phyloP scores from a whole-genome alignment of 2,797 vertebrate genomes.

The Scolopax rusticola region DNA sequence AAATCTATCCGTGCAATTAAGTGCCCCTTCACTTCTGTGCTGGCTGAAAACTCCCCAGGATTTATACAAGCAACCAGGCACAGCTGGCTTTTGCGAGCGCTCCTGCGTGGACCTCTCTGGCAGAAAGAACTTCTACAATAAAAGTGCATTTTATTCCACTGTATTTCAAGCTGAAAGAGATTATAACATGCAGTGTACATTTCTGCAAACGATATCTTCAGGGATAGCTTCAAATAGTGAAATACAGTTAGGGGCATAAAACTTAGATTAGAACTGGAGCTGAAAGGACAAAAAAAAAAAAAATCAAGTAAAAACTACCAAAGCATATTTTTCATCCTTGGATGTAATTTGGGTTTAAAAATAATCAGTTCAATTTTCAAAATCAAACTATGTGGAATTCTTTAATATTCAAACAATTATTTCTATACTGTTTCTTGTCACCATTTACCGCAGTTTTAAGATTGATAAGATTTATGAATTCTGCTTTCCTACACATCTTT shows the following conservation, averaged over 20 bases:
- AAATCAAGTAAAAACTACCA: background rate
- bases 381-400: background rate
- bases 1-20: background rate
- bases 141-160: background rate
- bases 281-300: background rate
- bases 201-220: background rate
- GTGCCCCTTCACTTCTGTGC: background rate
- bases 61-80: background rate
- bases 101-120: background rate
- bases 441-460: constrained; percentile 2
- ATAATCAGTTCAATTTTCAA: background rate
- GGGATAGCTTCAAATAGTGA: background rate
- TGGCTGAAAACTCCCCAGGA: background rate
- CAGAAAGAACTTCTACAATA: background rate
- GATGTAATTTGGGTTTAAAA: background rate
- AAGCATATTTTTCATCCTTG: background rate
- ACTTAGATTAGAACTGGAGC: background rate
- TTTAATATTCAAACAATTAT: background rate
- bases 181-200: background rate
- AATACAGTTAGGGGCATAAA: background rate
- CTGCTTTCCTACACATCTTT: constrained; percentile 54
- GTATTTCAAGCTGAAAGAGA: background rate
- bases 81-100: background rate
- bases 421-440: background rate
- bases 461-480: constrained; percentile 19